Conservation (phyloP, 1,140 invertebrate genomes). For the Pantala flavescens region DNA sequence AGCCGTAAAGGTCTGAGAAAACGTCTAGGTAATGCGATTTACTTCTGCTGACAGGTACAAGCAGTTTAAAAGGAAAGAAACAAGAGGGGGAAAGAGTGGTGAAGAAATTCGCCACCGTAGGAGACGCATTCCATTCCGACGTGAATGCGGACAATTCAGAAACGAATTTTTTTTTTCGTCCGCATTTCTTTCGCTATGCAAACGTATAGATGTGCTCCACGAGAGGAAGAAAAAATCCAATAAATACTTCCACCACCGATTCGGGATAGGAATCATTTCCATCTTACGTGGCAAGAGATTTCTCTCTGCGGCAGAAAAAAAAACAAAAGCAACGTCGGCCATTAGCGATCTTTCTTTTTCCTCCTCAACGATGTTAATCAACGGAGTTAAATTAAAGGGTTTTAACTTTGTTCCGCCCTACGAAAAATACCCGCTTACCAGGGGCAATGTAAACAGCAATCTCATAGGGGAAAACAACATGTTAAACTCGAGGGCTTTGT, state of each 20-base stretch:
- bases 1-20: no score
- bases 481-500: not conserved
- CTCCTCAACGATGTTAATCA: not conserved
- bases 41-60: no score
- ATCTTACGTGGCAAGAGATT: not conserved
- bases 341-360: not conserved
- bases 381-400: not conserved
- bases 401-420: not conserved
- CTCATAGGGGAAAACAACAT: not conserved
- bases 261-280: no score
- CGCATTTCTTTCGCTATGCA: no score
- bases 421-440: conserved; percentile 5
- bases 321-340: not conserved
- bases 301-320: not conserved
- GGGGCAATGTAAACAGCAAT: conserved; percentile 1
- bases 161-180: no score
- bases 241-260: not conserved
- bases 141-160: no score
- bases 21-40: no score
- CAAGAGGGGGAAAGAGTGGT: no score
- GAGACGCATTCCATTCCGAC: no score
- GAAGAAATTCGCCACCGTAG: no score
- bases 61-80: no score
- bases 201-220: not conserved
- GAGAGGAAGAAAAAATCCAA: not conserved